phyloP scores from a whole-genome alignment of 1,140 invertebrate species.

The Hydropsyche tenuis region DNA sequence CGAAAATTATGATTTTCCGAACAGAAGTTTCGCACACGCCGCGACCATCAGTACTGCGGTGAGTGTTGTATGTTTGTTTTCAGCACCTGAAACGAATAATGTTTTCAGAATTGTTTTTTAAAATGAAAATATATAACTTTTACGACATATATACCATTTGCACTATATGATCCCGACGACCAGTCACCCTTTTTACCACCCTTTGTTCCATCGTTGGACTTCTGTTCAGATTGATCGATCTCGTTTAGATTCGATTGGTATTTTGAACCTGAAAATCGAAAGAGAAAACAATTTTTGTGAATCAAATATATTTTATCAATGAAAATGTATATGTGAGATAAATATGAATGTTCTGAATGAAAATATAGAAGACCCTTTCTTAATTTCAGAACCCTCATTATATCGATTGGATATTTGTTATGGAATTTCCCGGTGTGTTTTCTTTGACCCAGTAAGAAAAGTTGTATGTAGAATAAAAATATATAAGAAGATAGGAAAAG shows the following conservation, averaged over 20 bases:
- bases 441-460: no score
- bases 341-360: no score
- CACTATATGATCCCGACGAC: conserved; percentile 30
- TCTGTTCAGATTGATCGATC: conserved; percentile 74
- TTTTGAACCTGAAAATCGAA: conserved; percentile 63
- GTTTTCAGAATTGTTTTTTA: not conserved
- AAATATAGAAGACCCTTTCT: no score
- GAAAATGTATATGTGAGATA: no score
- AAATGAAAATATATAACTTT: no score
- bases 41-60: not conserved
- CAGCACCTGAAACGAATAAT: conserved; percentile 33
- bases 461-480: no score
- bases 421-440: no score
- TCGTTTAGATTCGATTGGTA: conserved; percentile 74
- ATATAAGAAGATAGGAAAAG: no score
- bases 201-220: conserved; percentile 58
- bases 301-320: not conserved
- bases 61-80: not conserved
- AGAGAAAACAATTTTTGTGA: conserved; percentile 20
- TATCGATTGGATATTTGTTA: no score
- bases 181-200: conserved; percentile 45
- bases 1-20: conserved; percentile 33
- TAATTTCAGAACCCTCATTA: no score
- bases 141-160: conserved; percentile 40
- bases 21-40: not conserved